These are phyloP conservation scores for Holacanthus passer DNA, from an alignment of 2,113 vertebrate species.

Conservation along the genomic window DNA sequence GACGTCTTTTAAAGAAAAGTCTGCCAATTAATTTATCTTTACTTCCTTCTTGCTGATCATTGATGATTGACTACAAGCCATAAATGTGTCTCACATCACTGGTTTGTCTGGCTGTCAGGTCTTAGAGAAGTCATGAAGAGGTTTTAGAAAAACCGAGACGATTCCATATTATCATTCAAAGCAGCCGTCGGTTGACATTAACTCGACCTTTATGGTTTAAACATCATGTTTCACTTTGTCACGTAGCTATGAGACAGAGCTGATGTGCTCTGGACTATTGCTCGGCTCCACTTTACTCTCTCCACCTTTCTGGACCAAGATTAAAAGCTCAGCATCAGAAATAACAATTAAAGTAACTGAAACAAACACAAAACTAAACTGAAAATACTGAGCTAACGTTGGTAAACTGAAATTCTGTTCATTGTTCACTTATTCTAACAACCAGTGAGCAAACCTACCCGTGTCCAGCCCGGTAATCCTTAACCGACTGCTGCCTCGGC, in stretches of 20 bases:
- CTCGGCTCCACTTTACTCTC: no score
- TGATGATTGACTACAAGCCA: not conserved
- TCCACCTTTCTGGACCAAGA: not conserved
- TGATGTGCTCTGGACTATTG: no score
- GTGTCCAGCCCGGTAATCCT: constrained; percentile 88
- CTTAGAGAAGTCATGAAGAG: not conserved
- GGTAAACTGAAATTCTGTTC: not conserved
- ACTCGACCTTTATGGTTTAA: constrained; percentile 3
- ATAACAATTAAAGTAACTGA: not conserved
- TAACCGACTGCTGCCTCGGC: constrained; percentile 88
- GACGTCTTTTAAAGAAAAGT: no score
- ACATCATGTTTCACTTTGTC: not conserved
- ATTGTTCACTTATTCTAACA: not conserved
- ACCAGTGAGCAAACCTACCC: constrained; percentile 23
- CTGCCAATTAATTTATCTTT: not conserved
- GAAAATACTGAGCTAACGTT: not conserved
- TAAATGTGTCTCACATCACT: not conserved
- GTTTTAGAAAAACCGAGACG: not conserved
- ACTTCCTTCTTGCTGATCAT: no score
- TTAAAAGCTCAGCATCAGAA: no score
- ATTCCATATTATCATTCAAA: constrained; percentile 4
- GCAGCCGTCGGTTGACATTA: constrained; percentile 10
- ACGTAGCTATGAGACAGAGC: not conserved
- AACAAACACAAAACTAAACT: not conserved
- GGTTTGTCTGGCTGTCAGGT: not conserved